A percentile compares a stretch with the other conserved stretches of the same genome.
These are phyloP conservation scores for Xylota sylvarum DNA, from an alignment of 2,888 invertebrate species.

Conservation along the genomic window DNA sequence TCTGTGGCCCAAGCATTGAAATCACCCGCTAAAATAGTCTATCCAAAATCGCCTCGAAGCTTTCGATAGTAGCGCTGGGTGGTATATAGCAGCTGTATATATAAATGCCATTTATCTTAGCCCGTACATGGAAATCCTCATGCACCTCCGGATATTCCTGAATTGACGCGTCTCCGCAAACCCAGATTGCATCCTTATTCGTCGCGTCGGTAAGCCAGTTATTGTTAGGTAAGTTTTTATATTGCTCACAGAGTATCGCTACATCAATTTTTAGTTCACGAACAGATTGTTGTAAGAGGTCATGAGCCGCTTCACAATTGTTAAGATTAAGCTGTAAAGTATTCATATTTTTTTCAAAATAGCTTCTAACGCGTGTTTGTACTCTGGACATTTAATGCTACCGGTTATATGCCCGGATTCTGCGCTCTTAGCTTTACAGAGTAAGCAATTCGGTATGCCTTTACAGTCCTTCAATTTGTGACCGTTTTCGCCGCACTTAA, in stretches of 20 bases:
- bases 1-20: no score
- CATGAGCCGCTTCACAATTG: neutral
- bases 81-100: conserved; percentile 10
- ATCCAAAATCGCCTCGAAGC: no score
- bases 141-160: neutral
- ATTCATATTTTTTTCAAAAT: neutral
- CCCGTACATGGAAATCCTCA: neutral
- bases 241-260: neutral
- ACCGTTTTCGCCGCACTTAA: no score
- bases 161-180: neutral
- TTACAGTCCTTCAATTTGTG: no score
- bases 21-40: no score
- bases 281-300: neutral
- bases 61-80: neutral
- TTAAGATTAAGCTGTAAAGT: neutral
- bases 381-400: neutral
- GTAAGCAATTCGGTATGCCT: no score
- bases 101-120: conserved; percentile 10
- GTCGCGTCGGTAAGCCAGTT: neutral
- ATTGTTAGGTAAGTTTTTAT: neutral
- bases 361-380: neutral
- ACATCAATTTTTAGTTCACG: neutral
- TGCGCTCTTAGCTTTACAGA: no score
- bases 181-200: neutral
- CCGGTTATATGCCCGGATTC: neutral